phyloP scores from a whole-genome alignment of 1,140 invertebrate species.

The Zaprionus taronus region DNA sequence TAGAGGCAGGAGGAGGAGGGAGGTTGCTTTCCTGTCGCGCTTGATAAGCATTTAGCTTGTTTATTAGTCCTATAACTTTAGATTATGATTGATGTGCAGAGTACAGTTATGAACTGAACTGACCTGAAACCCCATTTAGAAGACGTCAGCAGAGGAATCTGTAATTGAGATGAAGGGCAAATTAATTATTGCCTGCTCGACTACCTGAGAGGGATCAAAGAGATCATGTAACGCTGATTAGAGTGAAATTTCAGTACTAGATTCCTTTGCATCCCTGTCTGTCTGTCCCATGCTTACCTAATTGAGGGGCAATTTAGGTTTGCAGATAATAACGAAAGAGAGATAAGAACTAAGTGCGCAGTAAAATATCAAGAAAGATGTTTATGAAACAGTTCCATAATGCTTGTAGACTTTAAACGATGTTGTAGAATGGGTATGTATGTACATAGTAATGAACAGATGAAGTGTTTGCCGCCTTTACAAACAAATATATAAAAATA shows the following conservation, averaged over 20 bases:
- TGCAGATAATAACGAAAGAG: background rate
- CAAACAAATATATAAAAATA: too few relatives aligned
- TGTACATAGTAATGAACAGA: too few relatives aligned
- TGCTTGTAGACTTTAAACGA: background rate
- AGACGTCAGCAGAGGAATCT: conserved; percentile 1
- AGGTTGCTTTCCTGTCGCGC: conserved; percentile 2
- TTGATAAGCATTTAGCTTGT: conserved; percentile 13
- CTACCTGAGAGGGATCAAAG: background rate
- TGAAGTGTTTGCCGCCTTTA: too few relatives aligned
- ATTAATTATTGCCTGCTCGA: background rate
- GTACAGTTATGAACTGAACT: background rate
- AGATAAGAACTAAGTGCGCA: background rate
- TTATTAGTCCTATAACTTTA: conserved; percentile 3
- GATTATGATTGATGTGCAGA: background rate
- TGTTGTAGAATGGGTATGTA: background rate
- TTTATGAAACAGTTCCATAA: too few relatives aligned
- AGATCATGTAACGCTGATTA: background rate
- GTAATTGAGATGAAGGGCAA: conserved; percentile 12
- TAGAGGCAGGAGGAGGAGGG: background rate
- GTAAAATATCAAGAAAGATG: background rate
- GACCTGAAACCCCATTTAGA: background rate
- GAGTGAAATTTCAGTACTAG: background rate
- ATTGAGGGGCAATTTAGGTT: background rate
- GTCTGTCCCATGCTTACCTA: background rate
- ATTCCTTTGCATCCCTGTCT: background rate